Base-by-base conservation (phyloP, 1,140 invertebrate species). In the Drosophila lacteicornis region DNA sequence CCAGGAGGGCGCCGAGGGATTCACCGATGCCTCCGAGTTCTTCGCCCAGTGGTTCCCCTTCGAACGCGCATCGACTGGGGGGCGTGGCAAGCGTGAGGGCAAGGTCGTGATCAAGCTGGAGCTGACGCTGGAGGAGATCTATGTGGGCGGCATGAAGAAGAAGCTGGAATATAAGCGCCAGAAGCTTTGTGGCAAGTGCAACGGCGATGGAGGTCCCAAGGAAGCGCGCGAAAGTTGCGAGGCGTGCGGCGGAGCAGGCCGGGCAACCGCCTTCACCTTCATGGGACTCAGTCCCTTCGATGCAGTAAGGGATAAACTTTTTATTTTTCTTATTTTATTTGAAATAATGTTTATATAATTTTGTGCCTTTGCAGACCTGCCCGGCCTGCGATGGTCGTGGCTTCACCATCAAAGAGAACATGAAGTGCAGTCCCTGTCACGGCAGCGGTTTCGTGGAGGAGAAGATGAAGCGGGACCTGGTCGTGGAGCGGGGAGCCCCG, bases 401-500 rank as follows among this genome's bases (percentile, higher is more conserved):
- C 47, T 96, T 96, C 92, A 94, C 95, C 38, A 96, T 98, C 69
- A 95, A 95, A 88, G 96, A 97, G 50, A 97, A 97, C 87, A 96
- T 97, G 92, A 94, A 95, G 40, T 99, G 98, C 92, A 94, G 94
- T 80, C 94, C 93, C 45, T 99, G 98, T 92, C 94, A 94, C 79
- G 98, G 98, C 17, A 96, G 95, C 67, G 98, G 98, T 93, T 95
- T 97, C 33, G 92, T 94, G 49, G 95, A 95, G 92, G 95, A 95
- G 94, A 96, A 94, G 71, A 97, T 98, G 93, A 96, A 97, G 57
- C 92, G 98, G 6, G 97, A 98, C 92, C 97, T 99, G 27, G 95
- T 97, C 92, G 95, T 99, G 73, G 97, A 99, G 81, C 98, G 98
- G 93, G 98, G 97, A 75, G 98, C 98, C 96, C 94, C 95, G 62